These are phyloP conservation scores for Globodera ellingtonae DNA, from an alignment of 1,140 invertebrate species.

Conservation along the genomic window DNA sequence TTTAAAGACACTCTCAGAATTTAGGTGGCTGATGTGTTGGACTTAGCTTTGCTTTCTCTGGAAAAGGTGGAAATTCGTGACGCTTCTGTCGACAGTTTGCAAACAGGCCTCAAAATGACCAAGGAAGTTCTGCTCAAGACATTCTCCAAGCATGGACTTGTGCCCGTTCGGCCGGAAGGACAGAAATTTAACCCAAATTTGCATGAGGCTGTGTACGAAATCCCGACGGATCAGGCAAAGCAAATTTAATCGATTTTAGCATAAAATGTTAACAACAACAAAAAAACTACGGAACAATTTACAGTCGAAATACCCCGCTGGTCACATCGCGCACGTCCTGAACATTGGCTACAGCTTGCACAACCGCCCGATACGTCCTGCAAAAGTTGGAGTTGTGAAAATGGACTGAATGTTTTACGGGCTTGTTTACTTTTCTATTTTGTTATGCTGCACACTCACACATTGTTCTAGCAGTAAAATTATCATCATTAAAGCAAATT, in stretches of 20 bases:
- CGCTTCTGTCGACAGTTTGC: conserved; percentile 80
- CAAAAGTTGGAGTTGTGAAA: conserved; percentile 86
- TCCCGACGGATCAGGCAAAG: conserved; percentile 66
- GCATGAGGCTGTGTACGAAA: conserved; percentile 92
- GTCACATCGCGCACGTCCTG: conserved; percentile 85
- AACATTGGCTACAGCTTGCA: conserved; percentile 94
- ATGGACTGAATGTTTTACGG: conserved; percentile 5
- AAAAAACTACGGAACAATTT: conserved; percentile 13
- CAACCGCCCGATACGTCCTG: conserved; percentile 87
- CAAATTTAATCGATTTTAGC: conserved; percentile 69
- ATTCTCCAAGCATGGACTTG: conserved; percentile 85
- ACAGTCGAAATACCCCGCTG: conserved; percentile 70
- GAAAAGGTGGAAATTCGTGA: conserved; percentile 78
- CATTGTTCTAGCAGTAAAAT: too few species aligned
- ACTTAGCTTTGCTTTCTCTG: conserved; percentile 84
- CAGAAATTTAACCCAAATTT: conserved; percentile 95
- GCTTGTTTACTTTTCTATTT: conserved; percentile 2
- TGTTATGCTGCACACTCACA: too few species aligned
- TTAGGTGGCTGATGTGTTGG: conserved; percentile 78
- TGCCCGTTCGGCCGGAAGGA: conserved; percentile 80
- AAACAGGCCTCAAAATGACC: conserved; percentile 87
- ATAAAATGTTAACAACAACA: conserved; percentile 67
- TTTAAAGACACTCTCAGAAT: conserved; percentile 7
- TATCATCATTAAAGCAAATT: too few species aligned
- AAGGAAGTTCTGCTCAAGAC: conserved; percentile 82